phyloP scores from a whole-genome alignment of 1,140 invertebrate species.

The Copidosoma floridanum region DNA sequence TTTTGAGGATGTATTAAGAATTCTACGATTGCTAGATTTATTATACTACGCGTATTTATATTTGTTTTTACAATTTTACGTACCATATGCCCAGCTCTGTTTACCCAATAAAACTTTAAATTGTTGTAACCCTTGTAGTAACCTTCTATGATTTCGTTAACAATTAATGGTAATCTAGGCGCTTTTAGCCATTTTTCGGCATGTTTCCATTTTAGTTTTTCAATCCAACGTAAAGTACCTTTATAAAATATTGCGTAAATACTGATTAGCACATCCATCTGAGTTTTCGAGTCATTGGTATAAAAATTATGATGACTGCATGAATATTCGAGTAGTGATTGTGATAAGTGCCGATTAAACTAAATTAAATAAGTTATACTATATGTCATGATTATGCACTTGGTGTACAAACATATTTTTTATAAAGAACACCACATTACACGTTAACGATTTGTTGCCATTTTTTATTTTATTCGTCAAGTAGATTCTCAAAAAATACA shows the following conservation, averaged over 20 bases:
- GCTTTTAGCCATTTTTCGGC: slow-evolving; percentile 58
- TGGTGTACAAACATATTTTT: too few relatives aligned
- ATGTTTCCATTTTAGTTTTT: slow-evolving; percentile 65
- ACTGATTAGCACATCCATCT: too few relatives aligned
- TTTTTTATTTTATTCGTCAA: too few relatives aligned
- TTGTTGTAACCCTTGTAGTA: slow-evolving; percentile 67
- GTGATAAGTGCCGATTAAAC: too few relatives aligned
- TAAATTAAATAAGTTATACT: too few relatives aligned
- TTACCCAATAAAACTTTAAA: slow-evolving; percentile 74
- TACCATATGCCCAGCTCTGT: slow-evolving; percentile 72
- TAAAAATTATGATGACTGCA: too few relatives aligned
- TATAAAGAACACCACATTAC: too few relatives aligned
- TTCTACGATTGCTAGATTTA: slow-evolving; percentile 1
- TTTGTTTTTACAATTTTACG: slow-evolving; percentile 50
- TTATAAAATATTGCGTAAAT: neutral
- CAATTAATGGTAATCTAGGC: slow-evolving; percentile 58
- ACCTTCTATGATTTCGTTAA: slow-evolving; percentile 63
- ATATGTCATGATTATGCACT: too few relatives aligned
- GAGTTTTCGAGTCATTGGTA: too few relatives aligned
- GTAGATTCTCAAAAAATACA: too few relatives aligned
- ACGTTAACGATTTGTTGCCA: too few relatives aligned
- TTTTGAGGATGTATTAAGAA: slow-evolving; percentile 11
- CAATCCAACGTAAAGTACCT: slow-evolving; percentile 64
- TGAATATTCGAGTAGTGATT: too few relatives aligned
- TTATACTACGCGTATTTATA: neutral